These are phyloP conservation scores for Leptura quadrifasciata DNA, from an alignment of 2,888 invertebrate species.

Conservation along the genomic window DNA sequence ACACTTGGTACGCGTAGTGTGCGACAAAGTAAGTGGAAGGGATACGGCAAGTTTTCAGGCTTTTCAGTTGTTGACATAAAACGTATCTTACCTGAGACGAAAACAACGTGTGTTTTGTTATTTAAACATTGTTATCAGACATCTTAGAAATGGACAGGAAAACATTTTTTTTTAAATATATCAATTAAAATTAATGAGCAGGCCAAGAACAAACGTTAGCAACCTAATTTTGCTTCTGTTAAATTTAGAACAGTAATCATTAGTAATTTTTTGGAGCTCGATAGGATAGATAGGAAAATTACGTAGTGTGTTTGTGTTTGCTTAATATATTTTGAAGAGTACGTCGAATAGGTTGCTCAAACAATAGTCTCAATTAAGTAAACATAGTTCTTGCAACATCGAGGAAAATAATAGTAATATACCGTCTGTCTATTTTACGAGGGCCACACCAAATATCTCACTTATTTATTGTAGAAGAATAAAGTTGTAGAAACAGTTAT, in stretches of 20 bases:
- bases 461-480: too few relatives aligned
- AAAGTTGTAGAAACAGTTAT: too few relatives aligned
- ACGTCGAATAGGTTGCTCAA: neutral
- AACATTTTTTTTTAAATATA: neutral
- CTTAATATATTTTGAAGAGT: neutral
- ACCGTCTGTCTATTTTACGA: too few relatives aligned
- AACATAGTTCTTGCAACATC: neutral
- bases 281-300: neutral
- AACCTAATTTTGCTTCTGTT: neutral
- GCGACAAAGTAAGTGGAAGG: neutral
- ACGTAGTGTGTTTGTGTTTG: neutral
- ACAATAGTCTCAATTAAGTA: neutral
- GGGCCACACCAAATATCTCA: too few relatives aligned
- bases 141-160: neutral
- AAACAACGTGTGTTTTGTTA: neutral
- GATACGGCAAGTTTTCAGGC: conserved; percentile 12
- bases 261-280: conserved; percentile 5
- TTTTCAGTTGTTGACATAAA: conserved; percentile 17
- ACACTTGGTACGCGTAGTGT: neutral
- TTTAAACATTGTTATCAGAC: neutral
- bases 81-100: neutral
- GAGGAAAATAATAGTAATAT: neutral
- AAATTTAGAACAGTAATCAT: conserved; percentile 7
- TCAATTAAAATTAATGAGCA: conserved; percentile 2
- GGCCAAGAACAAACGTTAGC: neutral